Evolutionary conservation across 2,113 vertebrate genomes (phyloP), one percentile per base, ranked within the genome.

Genomic region (Plecturocebus donacophilus): DNA sequence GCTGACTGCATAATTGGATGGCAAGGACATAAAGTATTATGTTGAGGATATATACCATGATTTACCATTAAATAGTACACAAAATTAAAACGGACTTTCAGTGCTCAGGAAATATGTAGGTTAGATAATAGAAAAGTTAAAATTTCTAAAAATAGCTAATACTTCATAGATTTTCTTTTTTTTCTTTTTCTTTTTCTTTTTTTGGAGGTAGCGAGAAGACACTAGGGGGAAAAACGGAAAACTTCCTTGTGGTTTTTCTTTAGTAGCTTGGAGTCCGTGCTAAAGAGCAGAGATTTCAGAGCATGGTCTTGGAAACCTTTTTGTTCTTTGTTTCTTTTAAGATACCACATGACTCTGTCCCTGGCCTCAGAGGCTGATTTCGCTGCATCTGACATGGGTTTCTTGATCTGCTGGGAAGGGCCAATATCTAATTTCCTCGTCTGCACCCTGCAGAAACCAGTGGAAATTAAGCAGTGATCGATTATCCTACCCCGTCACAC

Each of bases 201-300:
- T 70, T 42, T 71, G n/a, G 47, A 56, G 14, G 3, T 23, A 76
- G 12, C 17, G 35, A 71, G 35, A 77, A 35, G 21, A 85, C 54
- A 11, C 3, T 83, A 8, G 35, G n/a, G 35, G 5, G 14, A 32
- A 40, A 54, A 47, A 54, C 12, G 27, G 11, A 23, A 47, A 38
- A 25, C 11, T 12, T 49, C 42, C 25, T 49, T 12, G 54, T 32
- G 42, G 19, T 12, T 76, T n/a, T 52, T 70, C 58, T 3, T 3
- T 25, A 6, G 23, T 2, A 47, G 0, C 3, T 8, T 3, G 12
- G 6, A 49, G 38, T 58, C 52, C 58, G 6, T 3, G 4, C 40
- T 23, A 0, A 7, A 11, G 38, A 64, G 27, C 77, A 84, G 52
- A 81, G n/a, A n/a, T 11, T 27, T 81, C n/a, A 25, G 71, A 47